These are phyloP conservation scores for Probosciger aterrimus DNA, from an alignment of 2,113 vertebrate genomes.

Conservation along the genomic window DNA sequence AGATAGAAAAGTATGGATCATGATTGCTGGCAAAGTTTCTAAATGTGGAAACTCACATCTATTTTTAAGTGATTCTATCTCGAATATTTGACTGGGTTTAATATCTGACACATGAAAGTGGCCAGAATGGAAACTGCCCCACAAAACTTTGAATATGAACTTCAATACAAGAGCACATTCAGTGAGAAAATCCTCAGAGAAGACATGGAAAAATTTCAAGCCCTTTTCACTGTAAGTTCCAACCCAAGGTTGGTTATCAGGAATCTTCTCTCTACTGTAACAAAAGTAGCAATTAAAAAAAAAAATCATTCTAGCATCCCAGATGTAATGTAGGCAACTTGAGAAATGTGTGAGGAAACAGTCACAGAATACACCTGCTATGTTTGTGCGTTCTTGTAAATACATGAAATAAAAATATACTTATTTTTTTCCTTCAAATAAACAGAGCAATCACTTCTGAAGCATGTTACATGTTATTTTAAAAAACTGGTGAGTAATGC, in stretches of 20 bases:
- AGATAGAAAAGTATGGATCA: neutral
- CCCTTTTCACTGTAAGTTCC: neutral
- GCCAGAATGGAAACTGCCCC: neutral
- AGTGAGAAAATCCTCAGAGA: neutral
- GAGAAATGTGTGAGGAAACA: neutral
- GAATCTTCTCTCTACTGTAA: neutral
- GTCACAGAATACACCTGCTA: neutral
- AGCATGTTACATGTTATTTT: neutral
- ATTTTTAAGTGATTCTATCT: neutral
- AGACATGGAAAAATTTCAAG: neutral
- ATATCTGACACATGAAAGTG: neutral
- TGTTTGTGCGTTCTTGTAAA: neutral
- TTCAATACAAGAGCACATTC: neutral
- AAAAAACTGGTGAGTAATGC: neutral
- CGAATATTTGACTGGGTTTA: neutral
- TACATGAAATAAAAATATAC: neutral
- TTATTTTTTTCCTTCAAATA: neutral
- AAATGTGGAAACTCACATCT: neutral
- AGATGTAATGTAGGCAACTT: neutral
- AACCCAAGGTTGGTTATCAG: neutral
- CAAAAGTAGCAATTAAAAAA: neutral
- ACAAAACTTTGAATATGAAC: neutral
- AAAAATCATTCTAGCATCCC: neutral
- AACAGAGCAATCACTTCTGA: neutral
- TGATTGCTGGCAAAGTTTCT: neutral